Percentiles rank a stretch among this genome's conserved stretches.
phyloP scores from a whole-genome alignment of 30 jellyfish, hydroid and myxozoan genomes.

The Nemopilema nomurai region DNA sequence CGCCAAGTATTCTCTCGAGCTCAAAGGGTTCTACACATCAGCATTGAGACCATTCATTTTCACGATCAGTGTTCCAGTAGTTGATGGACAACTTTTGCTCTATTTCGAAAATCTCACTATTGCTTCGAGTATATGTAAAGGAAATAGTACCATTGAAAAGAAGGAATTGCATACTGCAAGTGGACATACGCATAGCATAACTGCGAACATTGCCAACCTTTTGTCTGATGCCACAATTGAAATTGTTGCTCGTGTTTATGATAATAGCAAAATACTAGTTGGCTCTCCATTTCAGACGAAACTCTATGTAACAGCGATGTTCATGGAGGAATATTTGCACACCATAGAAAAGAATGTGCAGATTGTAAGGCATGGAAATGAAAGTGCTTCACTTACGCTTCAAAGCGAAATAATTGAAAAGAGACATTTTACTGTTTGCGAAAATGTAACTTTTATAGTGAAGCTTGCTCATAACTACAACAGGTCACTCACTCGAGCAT shows the following conservation, averaged over 20 bases:
- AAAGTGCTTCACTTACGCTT: background rate
- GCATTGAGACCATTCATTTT: constrained; percentile 10
- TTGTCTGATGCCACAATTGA: constrained; percentile 35
- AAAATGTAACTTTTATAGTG: constrained; percentile 2
- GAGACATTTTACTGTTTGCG: background rate
- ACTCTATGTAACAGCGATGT: background rate
- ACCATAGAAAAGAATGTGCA: background rate
- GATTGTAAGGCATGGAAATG: background rate
- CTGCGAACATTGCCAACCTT: background rate
- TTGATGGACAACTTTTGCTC: constrained; percentile 8
- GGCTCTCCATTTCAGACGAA: constrained; percentile 1
- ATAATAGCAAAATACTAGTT: constrained; percentile 5
- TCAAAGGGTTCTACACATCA: constrained; percentile 35
- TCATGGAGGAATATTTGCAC: background rate
- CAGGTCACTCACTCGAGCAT: background rate
- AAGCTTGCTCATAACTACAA: background rate
- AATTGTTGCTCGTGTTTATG: constrained; percentile 28
- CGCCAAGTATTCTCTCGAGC: background rate
- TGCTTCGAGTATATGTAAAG: constrained; percentile 4
- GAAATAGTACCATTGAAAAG: background rate
- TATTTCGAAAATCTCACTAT: constrained; percentile 4
- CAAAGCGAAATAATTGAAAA: background rate
- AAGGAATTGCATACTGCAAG: background rate
- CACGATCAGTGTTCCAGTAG: constrained; percentile 7
- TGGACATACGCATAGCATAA: background rate